phyloP scores from a whole-genome alignment of 2,888 invertebrate genomes.

The Ferdinandea cuprea region DNA sequence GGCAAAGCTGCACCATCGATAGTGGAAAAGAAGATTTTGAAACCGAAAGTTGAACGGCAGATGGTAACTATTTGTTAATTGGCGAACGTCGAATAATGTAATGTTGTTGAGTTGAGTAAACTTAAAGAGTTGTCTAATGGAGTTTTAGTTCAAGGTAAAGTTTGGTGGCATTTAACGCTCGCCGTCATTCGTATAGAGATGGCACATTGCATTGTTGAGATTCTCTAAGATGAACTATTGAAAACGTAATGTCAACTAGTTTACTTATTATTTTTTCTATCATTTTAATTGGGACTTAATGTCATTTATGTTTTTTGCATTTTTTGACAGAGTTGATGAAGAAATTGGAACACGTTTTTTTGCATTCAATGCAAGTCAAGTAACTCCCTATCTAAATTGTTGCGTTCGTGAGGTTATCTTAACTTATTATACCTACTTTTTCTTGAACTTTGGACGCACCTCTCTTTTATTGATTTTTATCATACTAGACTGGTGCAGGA shows the following conservation, averaged over 20 bases:
- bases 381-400: no score
- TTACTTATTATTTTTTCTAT: neutral
- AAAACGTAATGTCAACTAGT: neutral
- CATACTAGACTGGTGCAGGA: no score
- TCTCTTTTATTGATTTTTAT: no score
- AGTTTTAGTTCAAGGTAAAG: constrained; percentile 47
- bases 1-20: no score
- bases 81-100: constrained; percentile 18
- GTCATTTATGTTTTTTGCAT: neutral
- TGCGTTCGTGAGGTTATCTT: no score
- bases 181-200: constrained; percentile 2
- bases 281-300: neutral
- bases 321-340: no score
- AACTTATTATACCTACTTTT: no score
- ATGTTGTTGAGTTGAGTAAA: constrained; percentile 24
- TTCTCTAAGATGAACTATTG: neutral
- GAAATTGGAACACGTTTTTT: no score
- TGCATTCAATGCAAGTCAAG: no score
- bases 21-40: constrained; percentile 36
- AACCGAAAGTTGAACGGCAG: constrained; percentile 51
- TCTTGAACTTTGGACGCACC: no score
- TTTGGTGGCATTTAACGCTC: constrained; percentile 8
- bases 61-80: constrained; percentile 52
- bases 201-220: neutral
- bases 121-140: constrained; percentile 11